Percentiles rank a stretch among this genome's conserved stretches.
Conservation (phyloP, 2,797 vertebrate genomes). For the Eulemur coronatus region DNA sequence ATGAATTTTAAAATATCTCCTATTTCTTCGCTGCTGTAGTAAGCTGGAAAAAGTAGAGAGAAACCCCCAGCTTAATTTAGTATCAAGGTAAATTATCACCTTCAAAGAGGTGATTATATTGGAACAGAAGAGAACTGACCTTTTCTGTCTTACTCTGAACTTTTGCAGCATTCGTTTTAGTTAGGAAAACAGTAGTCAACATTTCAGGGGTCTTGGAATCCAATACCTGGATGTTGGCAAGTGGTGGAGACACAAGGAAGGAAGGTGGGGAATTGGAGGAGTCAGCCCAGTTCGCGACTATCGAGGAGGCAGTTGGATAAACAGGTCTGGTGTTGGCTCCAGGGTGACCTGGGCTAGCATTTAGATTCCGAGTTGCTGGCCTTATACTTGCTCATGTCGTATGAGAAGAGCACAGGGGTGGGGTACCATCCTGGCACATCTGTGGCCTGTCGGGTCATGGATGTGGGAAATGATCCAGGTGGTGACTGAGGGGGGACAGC, state of each 20-base stretch:
- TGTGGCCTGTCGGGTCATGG: neutral
- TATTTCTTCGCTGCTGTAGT: neutral
- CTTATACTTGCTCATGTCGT: neutral
- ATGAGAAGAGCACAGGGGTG: neutral
- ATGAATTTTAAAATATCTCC: neutral
- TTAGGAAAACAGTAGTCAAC: neutral
- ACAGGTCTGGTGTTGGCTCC: neutral
- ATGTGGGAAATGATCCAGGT: neutral
- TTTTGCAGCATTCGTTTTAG: neutral
- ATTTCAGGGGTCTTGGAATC: neutral
- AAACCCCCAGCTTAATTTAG: neutral
- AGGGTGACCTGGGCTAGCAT: neutral
- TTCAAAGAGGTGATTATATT: conserved; percentile 15
- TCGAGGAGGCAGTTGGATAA: neutral
- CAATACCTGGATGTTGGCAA: neutral
- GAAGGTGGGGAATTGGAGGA: neutral
- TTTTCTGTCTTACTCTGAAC: neutral
- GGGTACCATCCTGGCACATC: neutral
- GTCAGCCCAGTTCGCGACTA: neutral
- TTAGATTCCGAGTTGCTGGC: neutral
- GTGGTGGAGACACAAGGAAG: neutral
- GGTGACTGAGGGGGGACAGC: neutral
- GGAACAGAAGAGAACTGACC: neutral
- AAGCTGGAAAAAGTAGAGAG: neutral
- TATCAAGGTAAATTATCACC: neutral